Percentiles rank a stretch among this genome's conserved stretches.
Evolutionary conservation across 2,113 vertebrate species (phyloP).

Genomic region (Malurus melanocephalus): DNA sequence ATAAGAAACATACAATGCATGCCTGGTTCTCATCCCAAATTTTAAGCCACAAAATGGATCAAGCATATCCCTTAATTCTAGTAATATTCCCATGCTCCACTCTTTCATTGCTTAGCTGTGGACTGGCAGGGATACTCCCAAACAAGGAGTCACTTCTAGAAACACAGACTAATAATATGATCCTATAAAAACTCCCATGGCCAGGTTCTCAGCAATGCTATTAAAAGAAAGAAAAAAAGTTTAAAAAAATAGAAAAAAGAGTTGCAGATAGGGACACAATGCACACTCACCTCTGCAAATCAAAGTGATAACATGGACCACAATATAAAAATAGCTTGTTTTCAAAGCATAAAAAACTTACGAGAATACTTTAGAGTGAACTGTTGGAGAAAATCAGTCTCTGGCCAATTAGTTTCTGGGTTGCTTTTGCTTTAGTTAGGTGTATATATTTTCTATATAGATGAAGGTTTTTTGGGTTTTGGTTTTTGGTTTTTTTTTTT

Average conservation of each 20-base stretch:
- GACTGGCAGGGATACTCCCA: not conserved
- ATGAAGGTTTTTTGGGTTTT: fast-evolving
- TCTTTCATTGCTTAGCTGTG: not conserved
- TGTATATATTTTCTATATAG: not conserved
- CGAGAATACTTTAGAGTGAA: not conserved
- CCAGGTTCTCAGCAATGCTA: not conserved
- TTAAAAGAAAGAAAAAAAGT: not conserved
- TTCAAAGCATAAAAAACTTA: not conserved
- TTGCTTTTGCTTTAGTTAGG: not conserved
- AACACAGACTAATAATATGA: not conserved
- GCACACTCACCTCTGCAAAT: not conserved
- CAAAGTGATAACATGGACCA: not conserved
- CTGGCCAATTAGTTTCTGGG: not conserved
- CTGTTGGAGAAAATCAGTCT: not conserved
- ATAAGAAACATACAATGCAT: not conserved
- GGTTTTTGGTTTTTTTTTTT: fast-evolving
- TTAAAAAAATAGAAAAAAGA: not conserved
- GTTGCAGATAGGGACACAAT: not conserved
- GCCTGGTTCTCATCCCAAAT: not conserved
- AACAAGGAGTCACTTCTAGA: not conserved
- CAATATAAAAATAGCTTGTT: not conserved
- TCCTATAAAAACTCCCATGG: not conserved
- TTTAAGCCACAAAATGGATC: not conserved
- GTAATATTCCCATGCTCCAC: not conserved
- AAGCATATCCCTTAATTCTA: not conserved